Conservation (phyloP, 2,888 invertebrate species). For the Acrobasis suavella region DNA sequence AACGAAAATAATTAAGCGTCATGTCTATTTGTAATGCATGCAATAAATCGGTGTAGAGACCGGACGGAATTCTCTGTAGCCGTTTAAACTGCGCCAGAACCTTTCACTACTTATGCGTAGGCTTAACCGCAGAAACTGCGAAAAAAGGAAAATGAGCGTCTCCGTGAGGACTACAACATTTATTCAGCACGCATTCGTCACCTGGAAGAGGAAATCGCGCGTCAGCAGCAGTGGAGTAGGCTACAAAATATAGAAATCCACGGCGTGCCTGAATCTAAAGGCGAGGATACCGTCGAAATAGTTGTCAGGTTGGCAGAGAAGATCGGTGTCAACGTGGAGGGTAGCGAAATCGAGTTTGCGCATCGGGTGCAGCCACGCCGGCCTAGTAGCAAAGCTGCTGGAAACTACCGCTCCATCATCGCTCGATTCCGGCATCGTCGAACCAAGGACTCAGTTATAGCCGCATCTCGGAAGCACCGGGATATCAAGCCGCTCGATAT, state of each 20-base stretch:
- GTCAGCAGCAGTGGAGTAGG: conserved; percentile 3
- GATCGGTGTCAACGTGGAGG: conserved; percentile 13
- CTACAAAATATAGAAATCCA: neutral
- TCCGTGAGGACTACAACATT: neutral
- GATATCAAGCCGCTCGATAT: neutral
- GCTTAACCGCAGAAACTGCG: neutral
- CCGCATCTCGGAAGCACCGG: conserved; percentile 17
- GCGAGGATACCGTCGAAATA: conserved; percentile 3
- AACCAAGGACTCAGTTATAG: conserved; percentile 13
- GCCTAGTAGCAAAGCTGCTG: neutral
- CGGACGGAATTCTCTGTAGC: neutral
- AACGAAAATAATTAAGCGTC: neutral
- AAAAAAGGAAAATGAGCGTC: neutral
- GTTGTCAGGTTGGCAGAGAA: conserved; percentile 3
- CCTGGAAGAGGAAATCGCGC: neutral
- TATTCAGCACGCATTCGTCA: neutral
- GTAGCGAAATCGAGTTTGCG: conserved; percentile 20
- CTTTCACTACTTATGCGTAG: neutral
- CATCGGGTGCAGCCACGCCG: conserved; percentile 18
- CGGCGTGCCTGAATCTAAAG: conserved; percentile 5
- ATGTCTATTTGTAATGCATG: conserved; percentile 1
- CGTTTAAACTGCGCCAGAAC: neutral
- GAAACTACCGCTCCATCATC: conserved; percentile 12
- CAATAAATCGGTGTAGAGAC: neutral
- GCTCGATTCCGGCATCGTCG: conserved; percentile 16